These are phyloP conservation scores for Epinephelus coioides DNA, from an alignment of 2,797 vertebrate genomes.

Conservation along the genomic window DNA sequence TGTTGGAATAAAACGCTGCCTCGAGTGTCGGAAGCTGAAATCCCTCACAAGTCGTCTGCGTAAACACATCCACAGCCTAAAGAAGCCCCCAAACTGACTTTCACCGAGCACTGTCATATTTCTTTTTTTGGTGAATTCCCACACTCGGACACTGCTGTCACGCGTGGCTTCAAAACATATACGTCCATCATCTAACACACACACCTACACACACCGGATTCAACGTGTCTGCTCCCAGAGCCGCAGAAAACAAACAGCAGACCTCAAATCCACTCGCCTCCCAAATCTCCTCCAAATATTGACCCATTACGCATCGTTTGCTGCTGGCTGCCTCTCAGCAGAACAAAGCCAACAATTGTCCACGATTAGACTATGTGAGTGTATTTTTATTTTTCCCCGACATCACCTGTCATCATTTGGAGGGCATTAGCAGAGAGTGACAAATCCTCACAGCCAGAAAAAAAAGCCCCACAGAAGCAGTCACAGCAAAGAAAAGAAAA, in stretches of 20 bases:
- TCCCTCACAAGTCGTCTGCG: constrained; percentile 51
- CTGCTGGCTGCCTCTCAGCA: constrained; percentile 26
- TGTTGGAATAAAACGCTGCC: background rate
- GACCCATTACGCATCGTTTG: constrained; percentile 71
- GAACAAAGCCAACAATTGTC: constrained; percentile 36
- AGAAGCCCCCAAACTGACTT: constrained; percentile 44
- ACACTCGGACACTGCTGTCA: constrained; percentile 35
- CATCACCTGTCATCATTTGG: constrained; percentile 38
- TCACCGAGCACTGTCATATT: background rate
- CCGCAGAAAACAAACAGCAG: constrained; percentile 63
- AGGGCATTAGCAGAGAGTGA: constrained; percentile 25
- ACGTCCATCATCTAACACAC: constrained; percentile 14
- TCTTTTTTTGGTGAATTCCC: constrained; percentile 22
- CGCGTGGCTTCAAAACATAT: constrained; percentile 49
- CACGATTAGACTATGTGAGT: constrained; percentile 10
- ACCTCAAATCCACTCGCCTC: constrained; percentile 50
- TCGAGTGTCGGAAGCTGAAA: constrained; percentile 41
- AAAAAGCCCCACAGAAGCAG: constrained; percentile 34
- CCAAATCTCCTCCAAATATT: constrained; percentile 67
- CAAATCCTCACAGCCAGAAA: constrained; percentile 26
- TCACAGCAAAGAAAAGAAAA: constrained; percentile 68
- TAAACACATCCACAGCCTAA: constrained; percentile 40
- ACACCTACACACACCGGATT: constrained; percentile 17
- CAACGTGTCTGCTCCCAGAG: constrained; percentile 57
- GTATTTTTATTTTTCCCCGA: background rate